Evolutionary conservation across 1,140 invertebrate species (phyloP).

Genomic region (Olivierus martensii): DNA sequence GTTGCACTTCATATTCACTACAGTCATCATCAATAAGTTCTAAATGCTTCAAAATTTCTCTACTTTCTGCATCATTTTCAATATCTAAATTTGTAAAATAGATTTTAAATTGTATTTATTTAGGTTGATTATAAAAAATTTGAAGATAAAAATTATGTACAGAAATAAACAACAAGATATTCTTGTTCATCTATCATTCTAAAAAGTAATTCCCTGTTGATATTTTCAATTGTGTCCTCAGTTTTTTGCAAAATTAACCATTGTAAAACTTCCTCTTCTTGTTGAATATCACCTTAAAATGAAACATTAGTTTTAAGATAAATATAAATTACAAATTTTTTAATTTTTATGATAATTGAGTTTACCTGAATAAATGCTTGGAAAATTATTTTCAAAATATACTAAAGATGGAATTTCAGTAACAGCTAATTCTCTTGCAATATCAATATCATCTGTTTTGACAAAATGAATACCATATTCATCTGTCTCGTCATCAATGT

Average conservation of each 20-base stretch:
- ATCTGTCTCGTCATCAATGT: constrained; percentile 24
- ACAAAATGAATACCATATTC: constrained; percentile 65
- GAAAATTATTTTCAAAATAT: constrained; percentile 53
- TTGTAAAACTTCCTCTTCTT: constrained; percentile 67
- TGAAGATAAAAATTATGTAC: constrained; percentile 42
- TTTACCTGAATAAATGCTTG: constrained; percentile 89
- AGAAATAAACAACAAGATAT: constrained; percentile 82
- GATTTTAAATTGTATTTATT: constrained; percentile 38
- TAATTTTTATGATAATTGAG: constrained; percentile 17
- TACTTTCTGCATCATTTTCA: constrained; percentile 41
- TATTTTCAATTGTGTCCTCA: constrained; percentile 83
- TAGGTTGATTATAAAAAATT: constrained; percentile 47
- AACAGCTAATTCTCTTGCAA: constrained; percentile 72
- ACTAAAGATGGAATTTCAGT: constrained; percentile 49
- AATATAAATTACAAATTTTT: constrained; percentile 18
- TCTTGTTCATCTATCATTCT: constrained; percentile 81
- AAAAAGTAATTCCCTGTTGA: constrained; percentile 64
- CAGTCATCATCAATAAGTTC: constrained; percentile 87
- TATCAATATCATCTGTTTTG: constrained; percentile 75
- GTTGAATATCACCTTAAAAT: constrained; percentile 56
- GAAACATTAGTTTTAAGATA: constrained; percentile 1
- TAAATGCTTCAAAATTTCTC: constrained; percentile 54
- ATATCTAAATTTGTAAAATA: constrained; percentile 43
- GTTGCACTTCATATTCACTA: constrained; percentile 79
- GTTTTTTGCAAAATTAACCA: constrained; percentile 87